A percentile compares a stretch with the other conserved stretches of the same genome.
Conservation (phyloP, 2,797 vertebrate genomes). For the Pseudochirops cupreus region DNA sequence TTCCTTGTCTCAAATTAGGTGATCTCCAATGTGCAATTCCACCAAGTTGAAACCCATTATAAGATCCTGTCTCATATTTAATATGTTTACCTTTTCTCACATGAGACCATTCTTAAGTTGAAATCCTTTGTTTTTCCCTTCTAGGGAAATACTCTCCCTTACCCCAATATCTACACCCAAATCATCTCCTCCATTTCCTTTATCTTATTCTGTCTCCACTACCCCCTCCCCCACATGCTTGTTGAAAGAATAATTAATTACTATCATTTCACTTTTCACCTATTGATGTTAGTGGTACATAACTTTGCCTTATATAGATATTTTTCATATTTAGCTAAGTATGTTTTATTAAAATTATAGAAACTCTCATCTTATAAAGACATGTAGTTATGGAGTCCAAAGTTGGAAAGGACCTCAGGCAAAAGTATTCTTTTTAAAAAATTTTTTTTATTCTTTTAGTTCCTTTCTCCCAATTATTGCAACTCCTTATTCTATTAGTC, state of each 20-base stretch:
- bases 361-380: too few relatives aligned
- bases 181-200: not conserved
- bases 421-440: too few relatives aligned
- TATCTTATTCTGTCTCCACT: not conserved
- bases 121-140: not conserved
- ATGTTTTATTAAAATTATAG: too few relatives aligned
- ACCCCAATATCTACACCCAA: not conserved
- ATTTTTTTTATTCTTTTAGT: too few relatives aligned
- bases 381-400: too few relatives aligned
- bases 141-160: not conserved
- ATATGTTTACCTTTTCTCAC: not conserved
- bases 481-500: not conserved
- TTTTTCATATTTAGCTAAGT: too few relatives aligned
- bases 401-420: too few relatives aligned
- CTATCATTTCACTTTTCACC: not conserved
- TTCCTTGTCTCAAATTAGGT: not conserved
- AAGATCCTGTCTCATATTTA: not conserved
- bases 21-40: not conserved
- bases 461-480: not conserved
- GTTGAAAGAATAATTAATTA: not conserved
- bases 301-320: not conserved
- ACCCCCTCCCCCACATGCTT: not conserved
- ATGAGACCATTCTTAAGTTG: not conserved
- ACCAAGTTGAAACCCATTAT: not conserved
- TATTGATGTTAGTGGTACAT: not conserved